A percentile compares a stretch with the other conserved stretches of the same genome.
phyloP scores from a whole-genome alignment of 2,888 invertebrate genomes.

The Allophyes oxyacanthae region DNA sequence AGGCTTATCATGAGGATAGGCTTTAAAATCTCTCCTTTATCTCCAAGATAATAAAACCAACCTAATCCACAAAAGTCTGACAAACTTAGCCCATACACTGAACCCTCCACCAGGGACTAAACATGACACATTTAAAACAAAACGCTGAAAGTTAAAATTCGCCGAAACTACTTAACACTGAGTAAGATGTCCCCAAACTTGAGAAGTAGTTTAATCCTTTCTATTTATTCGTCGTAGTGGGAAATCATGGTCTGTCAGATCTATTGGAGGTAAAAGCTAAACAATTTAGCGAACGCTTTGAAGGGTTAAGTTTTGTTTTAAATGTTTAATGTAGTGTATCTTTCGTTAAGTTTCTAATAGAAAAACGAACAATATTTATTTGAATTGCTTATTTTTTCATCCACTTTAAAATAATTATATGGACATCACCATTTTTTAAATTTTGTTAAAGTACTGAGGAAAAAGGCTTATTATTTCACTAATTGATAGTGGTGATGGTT shows the following conservation, averaged over 20 bases:
- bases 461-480: no score
- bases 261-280: constrained; percentile 50
- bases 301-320: constrained; percentile 47
- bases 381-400: no score
- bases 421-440: no score
- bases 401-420: no score
- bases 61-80: constrained; percentile 19
- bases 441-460: no score
- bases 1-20: no score
- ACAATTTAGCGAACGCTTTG: constrained; percentile 49
- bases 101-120: constrained; percentile 42
- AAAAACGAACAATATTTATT: no score
- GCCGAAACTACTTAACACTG: constrained; percentile 61
- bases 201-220: constrained; percentile 71
- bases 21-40: no score
- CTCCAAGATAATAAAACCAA: constrained; percentile 3
- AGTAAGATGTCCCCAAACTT: constrained; percentile 66
- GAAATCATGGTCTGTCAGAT: constrained; percentile 63
- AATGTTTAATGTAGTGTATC: constrained; percentile 18
- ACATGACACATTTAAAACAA: constrained; percentile 53
- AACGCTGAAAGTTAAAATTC: constrained; percentile 54
- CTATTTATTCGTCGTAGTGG: constrained; percentile 67
- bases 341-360: no score
- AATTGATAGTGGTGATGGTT: no score
- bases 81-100: constrained; percentile 43